Evolutionary conservation across 2,888 invertebrate genomes (phyloP).

Genomic region (Limenitis camilla): DNA sequence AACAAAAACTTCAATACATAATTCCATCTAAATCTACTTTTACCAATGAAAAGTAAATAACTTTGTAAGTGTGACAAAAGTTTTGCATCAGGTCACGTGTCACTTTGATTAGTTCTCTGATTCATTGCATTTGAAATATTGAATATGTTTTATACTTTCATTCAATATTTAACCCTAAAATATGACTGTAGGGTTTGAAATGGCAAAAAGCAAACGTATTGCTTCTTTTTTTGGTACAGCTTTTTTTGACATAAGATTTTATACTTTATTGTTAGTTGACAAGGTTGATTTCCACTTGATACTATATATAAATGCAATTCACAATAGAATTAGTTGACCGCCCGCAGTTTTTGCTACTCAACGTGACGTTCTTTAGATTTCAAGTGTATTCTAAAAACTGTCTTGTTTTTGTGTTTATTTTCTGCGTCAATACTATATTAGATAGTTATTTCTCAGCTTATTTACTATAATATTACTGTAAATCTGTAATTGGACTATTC

Average conservation of each 20-base stretch:
- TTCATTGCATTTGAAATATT: conserved; percentile 38
- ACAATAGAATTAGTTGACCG: conserved; percentile 64
- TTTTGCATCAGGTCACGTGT: conserved; percentile 42
- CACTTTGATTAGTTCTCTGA: conserved; percentile 57
- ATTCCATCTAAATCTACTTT: no score
- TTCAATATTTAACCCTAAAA: conserved; percentile 21
- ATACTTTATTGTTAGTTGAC: conserved; percentile 4
- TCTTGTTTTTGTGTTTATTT: no score
- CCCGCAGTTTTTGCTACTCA: conserved; percentile 66
- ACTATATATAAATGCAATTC: conserved; percentile 30
- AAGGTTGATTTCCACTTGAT: background rate
- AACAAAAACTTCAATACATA: no score
- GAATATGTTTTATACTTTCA: background rate
- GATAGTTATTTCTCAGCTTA: no score
- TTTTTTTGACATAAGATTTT: background rate
- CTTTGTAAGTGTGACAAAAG: conserved; percentile 18
- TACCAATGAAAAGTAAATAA: conserved; percentile 17
- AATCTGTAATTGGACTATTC: no score
- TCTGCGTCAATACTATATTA: no score
- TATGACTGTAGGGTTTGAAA: conserved; percentile 10
- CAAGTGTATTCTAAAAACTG: conserved; percentile 47
- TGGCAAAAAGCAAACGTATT: background rate
- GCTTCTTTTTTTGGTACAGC: background rate
- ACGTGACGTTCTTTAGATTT: conserved; percentile 48
- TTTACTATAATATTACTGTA: no score